Evolutionary conservation across 1,140 invertebrate genomes (phyloP).

Genomic region (Maniola jurtina): DNA sequence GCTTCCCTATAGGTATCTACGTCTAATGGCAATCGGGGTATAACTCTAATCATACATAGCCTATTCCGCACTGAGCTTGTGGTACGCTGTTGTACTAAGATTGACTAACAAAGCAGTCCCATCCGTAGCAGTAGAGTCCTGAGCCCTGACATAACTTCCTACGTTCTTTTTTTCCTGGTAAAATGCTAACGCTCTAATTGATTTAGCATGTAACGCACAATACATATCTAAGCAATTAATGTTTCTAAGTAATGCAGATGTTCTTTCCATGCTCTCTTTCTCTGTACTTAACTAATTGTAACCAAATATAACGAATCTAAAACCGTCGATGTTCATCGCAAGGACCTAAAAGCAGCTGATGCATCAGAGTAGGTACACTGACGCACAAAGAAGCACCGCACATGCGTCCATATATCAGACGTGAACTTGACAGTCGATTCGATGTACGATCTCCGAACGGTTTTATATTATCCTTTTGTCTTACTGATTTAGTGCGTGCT

Average conservation of each 20-base stretch:
- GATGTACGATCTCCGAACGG: constrained; percentile 15
- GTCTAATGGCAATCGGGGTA: too few relatives aligned
- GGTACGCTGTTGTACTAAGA: too few relatives aligned
- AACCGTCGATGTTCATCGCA: neutral
- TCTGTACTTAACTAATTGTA: neutral
- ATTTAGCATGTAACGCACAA: neutral
- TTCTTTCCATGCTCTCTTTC: too few relatives aligned
- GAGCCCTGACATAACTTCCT: too few relatives aligned
- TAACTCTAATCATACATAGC: too few relatives aligned
- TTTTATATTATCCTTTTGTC: constrained; percentile 8
- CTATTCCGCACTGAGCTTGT: too few relatives aligned
- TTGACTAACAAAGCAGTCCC: too few relatives aligned
- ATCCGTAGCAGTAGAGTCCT: too few relatives aligned
- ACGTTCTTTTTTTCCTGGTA: too few relatives aligned
- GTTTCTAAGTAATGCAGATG: too few relatives aligned
- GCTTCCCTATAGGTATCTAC: too few relatives aligned
- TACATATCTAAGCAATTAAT: neutral
- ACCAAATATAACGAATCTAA: neutral
- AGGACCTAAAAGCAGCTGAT: constrained; percentile 22
- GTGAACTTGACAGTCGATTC: constrained; percentile 50
- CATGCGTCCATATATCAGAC: constrained; percentile 50
- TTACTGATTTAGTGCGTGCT: constrained; percentile 6
- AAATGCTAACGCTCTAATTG: neutral
- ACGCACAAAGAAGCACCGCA: constrained; percentile 53
- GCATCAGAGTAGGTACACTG: constrained; percentile 30